Base-by-base conservation (phyloP, 2,113 vertebrate genomes). In the Psilopsiagon aymara region DNA sequence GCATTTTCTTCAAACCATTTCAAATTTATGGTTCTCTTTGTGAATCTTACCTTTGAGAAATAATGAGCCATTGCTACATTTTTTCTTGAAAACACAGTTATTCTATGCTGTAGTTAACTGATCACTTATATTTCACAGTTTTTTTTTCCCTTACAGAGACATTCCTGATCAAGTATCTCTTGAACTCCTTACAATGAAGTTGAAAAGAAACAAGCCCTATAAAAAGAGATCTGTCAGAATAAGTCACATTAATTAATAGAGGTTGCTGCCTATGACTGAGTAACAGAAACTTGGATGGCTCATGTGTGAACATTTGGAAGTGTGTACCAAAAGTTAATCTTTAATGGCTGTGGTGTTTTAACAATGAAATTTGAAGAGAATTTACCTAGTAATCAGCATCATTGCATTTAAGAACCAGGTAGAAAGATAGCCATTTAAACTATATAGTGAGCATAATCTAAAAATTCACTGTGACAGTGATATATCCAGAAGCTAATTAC, bases 211-310 rank as follows among this genome's bases (percentile, higher is more conserved):
- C 6, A 85, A 88, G 6, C 14, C 33, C 89, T 83, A 92, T 59
- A 86, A 92, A 86, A 21, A 89, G n/a, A 83, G 17, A 81, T 86
- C 79, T 92, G 18, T 75, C 83, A 91, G 63, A 95, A 70, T 77
- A 94, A 92, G 12, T 64, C 2, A 31, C 53, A 67, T 37, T 33
- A 78, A 91, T 90, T 85, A 94, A 69, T 62, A 69, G 85, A 79
- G 11, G 11, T 53, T 70, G 31, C 17, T 92, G 17, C 35, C n/a
- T 91, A 19, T 68, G 41, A 74, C 8, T 82, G 29, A 92, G 29
- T 70, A 88, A 74, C 15, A 83, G 60, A 81, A 95, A 86, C 35
- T 80, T 25, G 20, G 23, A 79, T 74, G 49, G 23, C 46, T 90
- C 53, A 84, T 79, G 7, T 29, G 16, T 73, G 93, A 87, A 57